These are phyloP conservation scores for Uria lomvia DNA, from an alignment of 2,113 vertebrate species.

Conservation along the genomic window DNA sequence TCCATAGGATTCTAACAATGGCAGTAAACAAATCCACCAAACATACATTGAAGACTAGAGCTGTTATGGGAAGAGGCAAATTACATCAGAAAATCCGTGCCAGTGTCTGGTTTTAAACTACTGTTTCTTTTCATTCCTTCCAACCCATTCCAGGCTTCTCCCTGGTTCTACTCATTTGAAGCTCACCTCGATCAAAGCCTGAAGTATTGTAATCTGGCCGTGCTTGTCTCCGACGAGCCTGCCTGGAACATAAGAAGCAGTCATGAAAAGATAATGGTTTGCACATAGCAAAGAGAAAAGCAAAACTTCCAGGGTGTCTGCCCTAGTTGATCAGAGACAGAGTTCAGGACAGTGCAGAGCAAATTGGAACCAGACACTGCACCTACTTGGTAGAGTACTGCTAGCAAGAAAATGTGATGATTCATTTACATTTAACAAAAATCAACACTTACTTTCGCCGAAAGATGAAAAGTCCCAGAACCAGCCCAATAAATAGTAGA, in stretches of 20 bases:
- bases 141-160: neutral
- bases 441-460: constrained; percentile 61
- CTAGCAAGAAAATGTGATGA: neutral
- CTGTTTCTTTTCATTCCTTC: neutral
- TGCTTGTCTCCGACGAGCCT: neutral
- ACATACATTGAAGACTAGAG: neutral
- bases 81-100: neutral
- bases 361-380: neutral
- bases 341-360: neutral
- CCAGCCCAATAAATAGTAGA: constrained; percentile 60
- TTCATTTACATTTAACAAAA: neutral
- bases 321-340: neutral
- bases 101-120: neutral
- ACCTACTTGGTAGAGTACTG: neutral
- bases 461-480: constrained; percentile 59
- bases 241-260: constrained; percentile 9
- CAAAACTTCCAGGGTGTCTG: neutral
- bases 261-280: neutral
- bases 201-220: constrained; percentile 52
- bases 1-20: neutral
- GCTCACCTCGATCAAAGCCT: constrained; percentile 64
- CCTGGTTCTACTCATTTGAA: neutral
- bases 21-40: neutral
- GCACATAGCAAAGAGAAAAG: neutral
- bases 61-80: neutral